These are phyloP conservation scores for Aldrovandia affinis DNA, from an alignment of 2,797 vertebrate species.

Conservation along the genomic window DNA sequence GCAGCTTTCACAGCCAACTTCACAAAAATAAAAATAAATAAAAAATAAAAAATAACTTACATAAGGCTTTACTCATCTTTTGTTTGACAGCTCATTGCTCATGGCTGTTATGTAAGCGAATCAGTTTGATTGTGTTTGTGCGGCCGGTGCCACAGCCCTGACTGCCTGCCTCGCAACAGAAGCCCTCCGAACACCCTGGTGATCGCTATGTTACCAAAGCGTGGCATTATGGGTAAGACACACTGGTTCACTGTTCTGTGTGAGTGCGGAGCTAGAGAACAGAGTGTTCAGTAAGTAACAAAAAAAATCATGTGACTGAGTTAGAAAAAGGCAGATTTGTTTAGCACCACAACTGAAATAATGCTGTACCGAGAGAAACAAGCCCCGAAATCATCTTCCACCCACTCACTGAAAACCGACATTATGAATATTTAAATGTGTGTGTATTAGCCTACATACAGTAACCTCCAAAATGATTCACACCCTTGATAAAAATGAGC, in stretches of 20 bases:
- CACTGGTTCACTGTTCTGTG: slow-evolving; percentile 12
- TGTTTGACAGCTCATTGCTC: slow-evolving; percentile 30
- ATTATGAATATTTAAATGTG: no score
- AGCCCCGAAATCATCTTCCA: no score
- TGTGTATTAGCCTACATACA: no score
- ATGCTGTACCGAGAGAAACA: no score
- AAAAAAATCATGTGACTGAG: neutral
- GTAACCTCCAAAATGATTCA: no score
- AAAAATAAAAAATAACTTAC: neutral
- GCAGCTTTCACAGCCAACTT: slow-evolving; percentile 2
- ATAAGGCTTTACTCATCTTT: slow-evolving; percentile 31
- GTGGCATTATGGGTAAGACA: slow-evolving; percentile 2
- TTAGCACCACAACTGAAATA: no score
- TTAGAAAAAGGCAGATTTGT: neutral
- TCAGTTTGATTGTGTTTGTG: slow-evolving; percentile 24
- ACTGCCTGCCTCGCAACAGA: slow-evolving; percentile 17
- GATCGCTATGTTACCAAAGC: neutral
- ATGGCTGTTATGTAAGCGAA: slow-evolving; percentile 32
- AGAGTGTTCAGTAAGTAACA: neutral
- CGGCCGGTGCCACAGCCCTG: neutral
- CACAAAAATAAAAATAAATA: neutral
- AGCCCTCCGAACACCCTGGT: neutral
- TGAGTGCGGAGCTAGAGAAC: slow-evolving; percentile 14
- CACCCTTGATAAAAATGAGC: no score
- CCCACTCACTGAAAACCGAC: no score